These are phyloP conservation scores for Nineta flava DNA, from an alignment of 2,888 invertebrate genomes.

Conservation along the genomic window DNA sequence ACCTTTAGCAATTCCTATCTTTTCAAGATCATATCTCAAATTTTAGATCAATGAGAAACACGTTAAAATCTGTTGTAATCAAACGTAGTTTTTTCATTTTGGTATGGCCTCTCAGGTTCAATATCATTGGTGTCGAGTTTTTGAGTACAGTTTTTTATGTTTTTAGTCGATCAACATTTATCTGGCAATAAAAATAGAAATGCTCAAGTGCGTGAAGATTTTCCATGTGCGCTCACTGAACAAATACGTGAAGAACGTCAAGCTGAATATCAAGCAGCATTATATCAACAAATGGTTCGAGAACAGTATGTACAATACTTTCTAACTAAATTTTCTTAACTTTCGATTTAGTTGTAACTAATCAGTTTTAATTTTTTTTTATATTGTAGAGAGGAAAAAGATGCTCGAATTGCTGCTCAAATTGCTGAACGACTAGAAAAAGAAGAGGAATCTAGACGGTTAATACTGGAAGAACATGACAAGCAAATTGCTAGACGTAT, in stretches of 20 bases:
- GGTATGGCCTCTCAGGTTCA: no score
- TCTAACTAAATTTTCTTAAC: not conserved
- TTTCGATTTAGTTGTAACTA: not conserved
- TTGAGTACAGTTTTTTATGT: conserved; percentile 2
- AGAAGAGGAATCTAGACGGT: conserved; percentile 32
- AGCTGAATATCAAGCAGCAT: conserved; percentile 42
- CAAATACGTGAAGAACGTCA: conserved; percentile 52
- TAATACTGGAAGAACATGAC: conserved; percentile 35
- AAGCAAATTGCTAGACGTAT: conserved; percentile 34
- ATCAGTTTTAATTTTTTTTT: not conserved
- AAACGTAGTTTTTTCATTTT: no score
- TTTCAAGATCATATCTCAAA: no score
- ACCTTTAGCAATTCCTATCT: no score
- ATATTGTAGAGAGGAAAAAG: conserved; percentile 42
- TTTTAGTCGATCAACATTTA: conserved; percentile 54
- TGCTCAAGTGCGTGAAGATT: conserved; percentile 61
- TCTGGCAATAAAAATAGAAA: conserved; percentile 59
- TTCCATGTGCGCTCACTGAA: conserved; percentile 57
- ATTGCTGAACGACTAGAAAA: conserved; percentile 47
- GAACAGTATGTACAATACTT: conserved; percentile 44
- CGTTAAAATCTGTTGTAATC: no score
- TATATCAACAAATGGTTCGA: conserved; percentile 39
- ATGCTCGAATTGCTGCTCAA: conserved; percentile 47
- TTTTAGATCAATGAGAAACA: no score
- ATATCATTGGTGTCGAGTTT: no score